These are phyloP conservation scores for Drymodes brunneopygia DNA, from an alignment of 2,113 vertebrate genomes.

Conservation along the genomic window DNA sequence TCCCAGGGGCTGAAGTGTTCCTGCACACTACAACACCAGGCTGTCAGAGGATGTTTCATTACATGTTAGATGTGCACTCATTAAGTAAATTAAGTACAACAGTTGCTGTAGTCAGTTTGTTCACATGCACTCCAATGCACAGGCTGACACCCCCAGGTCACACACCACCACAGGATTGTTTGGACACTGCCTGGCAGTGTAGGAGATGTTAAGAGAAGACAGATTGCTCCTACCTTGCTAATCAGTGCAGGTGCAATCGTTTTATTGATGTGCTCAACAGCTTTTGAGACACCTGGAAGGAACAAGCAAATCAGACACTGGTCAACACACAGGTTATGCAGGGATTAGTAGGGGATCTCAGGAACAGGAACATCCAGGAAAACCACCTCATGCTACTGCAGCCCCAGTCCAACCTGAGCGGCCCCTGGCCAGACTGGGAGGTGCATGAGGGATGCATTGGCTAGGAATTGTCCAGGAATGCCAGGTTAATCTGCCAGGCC, in stretches of 20 bases:
- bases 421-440: not conserved
- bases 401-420: not conserved
- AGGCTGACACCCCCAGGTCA: not conserved
- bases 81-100: not conserved
- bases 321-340: slow-evolving; percentile 70
- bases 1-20: not conserved
- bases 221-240: slow-evolving; percentile 92
- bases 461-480: slow-evolving; percentile 67
- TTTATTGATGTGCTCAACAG: slow-evolving; percentile 99
- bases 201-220: slow-evolving; percentile 71
- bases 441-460: slow-evolving; percentile 24
- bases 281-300: slow-evolving; percentile 98
- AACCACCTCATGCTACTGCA: not conserved
- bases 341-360: slow-evolving; percentile 69
- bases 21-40: not conserved
- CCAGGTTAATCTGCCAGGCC: slow-evolving; percentile 81
- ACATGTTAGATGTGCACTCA: not conserved
- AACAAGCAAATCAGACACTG: slow-evolving; percentile 91
- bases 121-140: not conserved
- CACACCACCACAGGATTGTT: not conserved
- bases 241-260: slow-evolving; percentile 96
- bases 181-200: not conserved
- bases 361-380: not conserved
- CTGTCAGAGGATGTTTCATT: not conserved
- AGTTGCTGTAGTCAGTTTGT: not conserved